Evolutionary conservation across 2,113 vertebrate species (phyloP).

Genomic region (Sigmodon hispidus): DNA sequence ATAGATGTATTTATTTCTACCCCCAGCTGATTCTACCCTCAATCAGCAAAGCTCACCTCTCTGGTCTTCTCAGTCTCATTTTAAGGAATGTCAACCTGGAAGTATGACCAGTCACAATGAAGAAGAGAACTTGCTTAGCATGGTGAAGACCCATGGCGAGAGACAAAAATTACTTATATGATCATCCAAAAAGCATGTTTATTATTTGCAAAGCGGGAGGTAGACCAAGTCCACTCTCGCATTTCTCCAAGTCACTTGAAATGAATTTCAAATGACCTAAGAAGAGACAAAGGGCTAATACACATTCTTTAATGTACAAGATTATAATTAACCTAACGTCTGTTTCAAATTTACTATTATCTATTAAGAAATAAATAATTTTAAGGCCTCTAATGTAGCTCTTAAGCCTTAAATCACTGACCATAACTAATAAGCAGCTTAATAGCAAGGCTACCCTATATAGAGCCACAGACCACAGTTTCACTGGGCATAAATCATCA

Average conservation of each 20-base stretch:
- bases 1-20: not conserved
- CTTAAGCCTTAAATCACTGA: slow-evolving; percentile 87
- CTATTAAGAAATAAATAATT: slow-evolving; percentile 88
- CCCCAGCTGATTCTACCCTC: rapidly evolving
- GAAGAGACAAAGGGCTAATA: slow-evolving; percentile 78
- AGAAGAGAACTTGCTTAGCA: not conserved
- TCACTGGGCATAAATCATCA: slow-evolving; percentile 85
- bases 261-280: slow-evolving; percentile 78
- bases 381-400: slow-evolving; percentile 84
- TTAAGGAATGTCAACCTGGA: not conserved
- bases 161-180: not conserved
- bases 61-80: slow-evolving; percentile 1
- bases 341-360: slow-evolving; percentile 85
- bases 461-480: slow-evolving; percentile 82
- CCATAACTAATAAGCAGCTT: slow-evolving; percentile 86
- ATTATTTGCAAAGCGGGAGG: slow-evolving; percentile 46
- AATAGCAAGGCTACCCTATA: slow-evolving; percentile 82
- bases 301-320: slow-evolving; percentile 78
- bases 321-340: slow-evolving; percentile 83
- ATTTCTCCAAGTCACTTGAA: slow-evolving; percentile 66
- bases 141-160: not conserved
- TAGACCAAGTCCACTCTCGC: not conserved
- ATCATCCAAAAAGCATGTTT: slow-evolving; percentile 16
- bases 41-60: not conserved
- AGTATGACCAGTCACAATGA: not conserved